Conservation (phyloP, 2,113 vertebrate genomes). For the Anoplopoma fimbria region DNA sequence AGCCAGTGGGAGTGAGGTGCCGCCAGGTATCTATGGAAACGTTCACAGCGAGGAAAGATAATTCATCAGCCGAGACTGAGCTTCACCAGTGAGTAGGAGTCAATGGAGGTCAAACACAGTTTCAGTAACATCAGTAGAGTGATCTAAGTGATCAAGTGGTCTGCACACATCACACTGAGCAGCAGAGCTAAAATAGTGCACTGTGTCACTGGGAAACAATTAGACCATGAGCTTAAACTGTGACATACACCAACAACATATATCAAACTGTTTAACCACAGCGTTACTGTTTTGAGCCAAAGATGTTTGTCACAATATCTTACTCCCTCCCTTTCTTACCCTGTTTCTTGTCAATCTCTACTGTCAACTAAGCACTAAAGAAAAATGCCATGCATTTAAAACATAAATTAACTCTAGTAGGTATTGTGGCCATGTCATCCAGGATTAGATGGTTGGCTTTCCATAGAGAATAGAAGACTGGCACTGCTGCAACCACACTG, state of each 20-base stretch:
- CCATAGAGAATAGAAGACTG: neutral
- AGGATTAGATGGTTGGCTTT: neutral
- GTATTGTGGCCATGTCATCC: neutral
- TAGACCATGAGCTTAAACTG: neutral
- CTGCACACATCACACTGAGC: conserved; percentile 1
- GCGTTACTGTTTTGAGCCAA: neutral
- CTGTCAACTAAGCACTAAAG: neutral
- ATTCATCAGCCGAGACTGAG: conserved; percentile 32
- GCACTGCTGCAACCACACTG: neutral
- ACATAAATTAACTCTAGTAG: neutral
- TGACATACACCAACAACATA: neutral
- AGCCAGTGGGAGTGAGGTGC: conserved; percentile 68
- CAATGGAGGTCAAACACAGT: conserved; percentile 22
- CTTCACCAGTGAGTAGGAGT: conserved; percentile 1
- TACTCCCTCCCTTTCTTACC: neutral
- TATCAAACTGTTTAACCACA: neutral
- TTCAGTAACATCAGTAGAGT: neutral
- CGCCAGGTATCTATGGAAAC: conserved; percentile 69
- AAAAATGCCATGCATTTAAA: neutral
- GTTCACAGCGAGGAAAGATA: conserved; percentile 43
- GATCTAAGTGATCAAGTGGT: neutral
- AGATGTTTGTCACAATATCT: neutral
- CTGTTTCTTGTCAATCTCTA: neutral
- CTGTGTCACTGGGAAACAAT: conserved; percentile 21
- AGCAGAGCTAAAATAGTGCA: conserved; percentile 10